Percentiles rank a stretch among this genome's conserved stretches.
Conservation (phyloP, 2,797 vertebrate genomes). For the Loris lydekkerianus region DNA sequence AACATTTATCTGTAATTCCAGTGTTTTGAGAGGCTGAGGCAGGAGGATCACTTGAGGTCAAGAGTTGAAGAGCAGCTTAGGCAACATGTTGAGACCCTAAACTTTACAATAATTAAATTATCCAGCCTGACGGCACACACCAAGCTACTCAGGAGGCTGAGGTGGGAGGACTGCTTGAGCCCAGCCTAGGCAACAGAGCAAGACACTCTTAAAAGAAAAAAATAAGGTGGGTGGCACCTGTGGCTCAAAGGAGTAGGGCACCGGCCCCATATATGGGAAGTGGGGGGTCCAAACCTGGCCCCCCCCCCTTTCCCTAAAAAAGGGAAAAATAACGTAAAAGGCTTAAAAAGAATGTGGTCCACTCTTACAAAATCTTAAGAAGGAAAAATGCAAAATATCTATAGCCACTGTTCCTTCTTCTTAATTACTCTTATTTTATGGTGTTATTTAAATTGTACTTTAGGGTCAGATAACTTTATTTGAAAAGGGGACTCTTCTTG, state of each 20-base stretch:
- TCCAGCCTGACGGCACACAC: background rate
- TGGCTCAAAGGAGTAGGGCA: too few species aligned
- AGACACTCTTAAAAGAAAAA: background rate
- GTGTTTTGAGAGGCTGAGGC: background rate
- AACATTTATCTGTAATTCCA: background rate
- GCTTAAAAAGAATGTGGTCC: slow-evolving; percentile 14
- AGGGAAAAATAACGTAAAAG: background rate
- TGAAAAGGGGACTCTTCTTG: background rate
- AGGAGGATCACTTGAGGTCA: background rate
- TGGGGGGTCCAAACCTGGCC: too few species aligned
- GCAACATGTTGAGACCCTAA: background rate
- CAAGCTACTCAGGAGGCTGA: too few species aligned
- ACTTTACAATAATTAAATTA: background rate
- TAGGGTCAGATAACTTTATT: background rate
- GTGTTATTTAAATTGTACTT: slow-evolving; percentile 24
- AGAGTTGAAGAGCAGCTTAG: background rate
- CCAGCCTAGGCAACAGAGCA: background rate
- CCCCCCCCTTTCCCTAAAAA: background rate
- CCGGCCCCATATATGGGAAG: too few species aligned
- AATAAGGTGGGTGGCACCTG: too few species aligned
- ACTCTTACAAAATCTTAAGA: background rate
- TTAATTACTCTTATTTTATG: background rate
- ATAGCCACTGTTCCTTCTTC: background rate
- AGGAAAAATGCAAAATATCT: background rate
- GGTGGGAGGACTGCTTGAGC: background rate